Evolutionary conservation across 2,797 vertebrate species (phyloP).

Genomic region (Champsocephalus gunnari): DNA sequence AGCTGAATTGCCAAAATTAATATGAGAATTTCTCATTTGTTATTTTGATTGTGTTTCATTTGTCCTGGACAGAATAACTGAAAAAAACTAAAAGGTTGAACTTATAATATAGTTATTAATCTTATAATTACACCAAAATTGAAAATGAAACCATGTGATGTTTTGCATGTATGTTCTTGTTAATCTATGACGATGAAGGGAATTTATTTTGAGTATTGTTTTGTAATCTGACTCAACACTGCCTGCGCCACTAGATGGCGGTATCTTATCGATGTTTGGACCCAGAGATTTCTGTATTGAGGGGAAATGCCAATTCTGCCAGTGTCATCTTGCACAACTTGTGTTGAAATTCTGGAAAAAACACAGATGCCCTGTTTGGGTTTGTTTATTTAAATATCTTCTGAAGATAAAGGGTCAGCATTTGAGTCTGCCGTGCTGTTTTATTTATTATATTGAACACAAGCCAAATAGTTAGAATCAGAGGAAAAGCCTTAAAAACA

Average conservation of each 20-base stretch:
- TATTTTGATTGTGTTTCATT: neutral
- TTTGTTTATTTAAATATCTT: slow-evolving; percentile 23
- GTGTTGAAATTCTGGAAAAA: slow-evolving; percentile 48
- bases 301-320: slow-evolving; percentile 27
- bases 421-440: neutral
- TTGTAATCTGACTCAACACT: neutral
- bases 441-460: neutral
- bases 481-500: neutral
- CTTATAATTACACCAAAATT: neutral
- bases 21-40: neutral
- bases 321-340: slow-evolving; percentile 27
- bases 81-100: neutral
- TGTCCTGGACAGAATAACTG: neutral
- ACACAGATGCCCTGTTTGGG: neutral
- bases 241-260: slow-evolving; percentile 61
- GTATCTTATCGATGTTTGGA: slow-evolving; percentile 15
- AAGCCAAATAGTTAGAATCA: neutral
- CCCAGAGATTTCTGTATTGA: slow-evolving; percentile 6
- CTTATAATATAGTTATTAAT: neutral
- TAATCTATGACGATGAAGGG: neutral
- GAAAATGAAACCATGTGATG: neutral
- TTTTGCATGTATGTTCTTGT: neutral
- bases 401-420: slow-evolving; percentile 5
- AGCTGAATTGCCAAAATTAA: neutral
- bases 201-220: neutral